phyloP scores from a whole-genome alignment of 2,888 invertebrate species.

The Dione vanillae region DNA sequence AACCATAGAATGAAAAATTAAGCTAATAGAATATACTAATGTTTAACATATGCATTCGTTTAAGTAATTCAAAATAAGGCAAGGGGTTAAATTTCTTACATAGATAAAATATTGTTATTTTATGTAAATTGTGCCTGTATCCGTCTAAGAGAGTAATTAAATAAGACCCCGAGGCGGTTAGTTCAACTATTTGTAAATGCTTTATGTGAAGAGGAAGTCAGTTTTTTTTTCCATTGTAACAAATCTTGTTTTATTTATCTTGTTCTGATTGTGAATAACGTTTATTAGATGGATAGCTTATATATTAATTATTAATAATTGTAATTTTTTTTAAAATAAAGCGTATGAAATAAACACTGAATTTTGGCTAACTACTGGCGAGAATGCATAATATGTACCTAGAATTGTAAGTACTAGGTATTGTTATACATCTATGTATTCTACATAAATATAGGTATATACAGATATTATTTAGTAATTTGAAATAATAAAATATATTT shows the following conservation, averaged over 20 bases:
- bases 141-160: slow-evolving; percentile 77
- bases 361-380: no score
- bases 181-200: slow-evolving; percentile 68
- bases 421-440: no score
- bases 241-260: slow-evolving; percentile 51
- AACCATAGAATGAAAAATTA: slow-evolving; percentile 51
- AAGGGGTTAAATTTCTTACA: slow-evolving; percentile 78
- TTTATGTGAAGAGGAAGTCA: slow-evolving; percentile 75
- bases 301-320: no score
- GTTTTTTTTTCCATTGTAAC: slow-evolving; percentile 51
- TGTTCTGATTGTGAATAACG: neutral
- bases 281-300: slow-evolving; percentile 37
- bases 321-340: no score
- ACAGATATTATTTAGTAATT: no score
- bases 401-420: no score
- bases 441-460: no score
- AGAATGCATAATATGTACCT: no score
- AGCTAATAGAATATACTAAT: slow-evolving; percentile 54
- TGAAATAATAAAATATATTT: no score
- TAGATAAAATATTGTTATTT: slow-evolving; percentile 79
- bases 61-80: slow-evolving; percentile 76
- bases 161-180: slow-evolving; percentile 70
- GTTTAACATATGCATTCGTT: slow-evolving; percentile 56
- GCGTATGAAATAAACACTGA: no score
- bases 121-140: slow-evolving; percentile 74